Evolutionary conservation across 2,113 vertebrate species (phyloP).

Genomic region (Eonycteris spelaea): DNA sequence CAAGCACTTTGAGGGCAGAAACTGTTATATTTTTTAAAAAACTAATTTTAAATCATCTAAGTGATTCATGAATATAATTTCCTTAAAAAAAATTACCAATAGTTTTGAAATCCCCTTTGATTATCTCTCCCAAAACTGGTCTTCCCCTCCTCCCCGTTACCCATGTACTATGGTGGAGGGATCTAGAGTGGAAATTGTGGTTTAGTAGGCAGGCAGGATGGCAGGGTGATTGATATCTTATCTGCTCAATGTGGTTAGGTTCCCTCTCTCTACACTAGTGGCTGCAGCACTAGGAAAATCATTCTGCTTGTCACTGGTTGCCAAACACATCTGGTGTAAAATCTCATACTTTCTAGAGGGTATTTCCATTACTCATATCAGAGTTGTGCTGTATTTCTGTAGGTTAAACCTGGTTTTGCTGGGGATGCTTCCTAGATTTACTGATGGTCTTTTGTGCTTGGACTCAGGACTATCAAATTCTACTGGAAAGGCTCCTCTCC

Average conservation of each 20-base stretch:
- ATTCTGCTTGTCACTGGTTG: not conserved
- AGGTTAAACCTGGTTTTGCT: not conserved
- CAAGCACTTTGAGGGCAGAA: not conserved
- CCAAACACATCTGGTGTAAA: not conserved
- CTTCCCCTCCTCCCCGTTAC: not conserved
- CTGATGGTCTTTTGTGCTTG: not conserved
- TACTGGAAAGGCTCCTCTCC: not conserved
- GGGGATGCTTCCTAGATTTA: not conserved
- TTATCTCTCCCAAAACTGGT: not conserved
- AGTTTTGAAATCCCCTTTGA: not conserved
- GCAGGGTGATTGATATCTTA: not conserved
- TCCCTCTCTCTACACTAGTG: not conserved
- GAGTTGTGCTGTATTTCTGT: not conserved
- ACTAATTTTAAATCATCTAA: not conserved
- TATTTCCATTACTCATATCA: not conserved
- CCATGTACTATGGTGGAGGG: not conserved
- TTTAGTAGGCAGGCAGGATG: not conserved
- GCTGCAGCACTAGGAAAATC: not conserved
- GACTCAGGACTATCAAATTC: not conserved
- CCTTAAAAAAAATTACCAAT: not conserved
- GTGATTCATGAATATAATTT: not conserved
- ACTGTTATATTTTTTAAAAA: not conserved
- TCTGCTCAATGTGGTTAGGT: not conserved
- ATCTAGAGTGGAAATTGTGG: not conserved
- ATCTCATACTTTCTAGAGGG: not conserved